Evolutionary conservation across 2,888 invertebrate genomes (phyloP).

Genomic region (Papilio protenor): DNA sequence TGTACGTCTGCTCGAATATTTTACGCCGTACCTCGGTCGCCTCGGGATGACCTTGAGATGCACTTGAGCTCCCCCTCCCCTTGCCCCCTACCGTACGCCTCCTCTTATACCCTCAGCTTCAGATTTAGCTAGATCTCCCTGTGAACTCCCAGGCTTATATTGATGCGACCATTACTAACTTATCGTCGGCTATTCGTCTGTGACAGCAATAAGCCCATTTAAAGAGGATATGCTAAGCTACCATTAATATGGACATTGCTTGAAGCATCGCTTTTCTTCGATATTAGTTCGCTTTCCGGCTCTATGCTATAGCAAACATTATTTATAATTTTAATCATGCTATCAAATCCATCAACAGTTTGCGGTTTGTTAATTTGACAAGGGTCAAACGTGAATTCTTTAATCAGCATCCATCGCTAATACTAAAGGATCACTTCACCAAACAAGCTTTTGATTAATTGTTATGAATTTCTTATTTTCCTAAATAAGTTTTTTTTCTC

Average conservation of each 20-base stretch:
- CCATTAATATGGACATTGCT: not conserved
- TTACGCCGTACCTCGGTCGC: constrained; percentile 38
- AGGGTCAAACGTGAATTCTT: constrained; percentile 52
- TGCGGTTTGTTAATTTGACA: constrained; percentile 60
- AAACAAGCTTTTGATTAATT: constrained; percentile 41
- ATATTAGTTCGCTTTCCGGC: not conserved
- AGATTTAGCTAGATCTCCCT: constrained; percentile 41
- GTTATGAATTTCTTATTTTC: not conserved
- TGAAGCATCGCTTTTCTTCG: not conserved
- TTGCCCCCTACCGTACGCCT: constrained; percentile 46
- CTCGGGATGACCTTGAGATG: constrained; percentile 71
- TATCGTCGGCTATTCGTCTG: constrained; percentile 13
- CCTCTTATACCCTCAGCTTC: constrained; percentile 42
- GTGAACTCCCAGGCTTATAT: constrained; percentile 43
- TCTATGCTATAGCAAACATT: not conserved
- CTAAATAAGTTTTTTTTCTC: not conserved
- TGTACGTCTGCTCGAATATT: constrained; percentile 14
- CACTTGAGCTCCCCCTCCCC: constrained; percentile 59
- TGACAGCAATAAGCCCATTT: not conserved
- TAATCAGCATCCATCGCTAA: constrained; percentile 48
- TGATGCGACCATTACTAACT: constrained; percentile 38
- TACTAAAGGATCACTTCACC: constrained; percentile 38
- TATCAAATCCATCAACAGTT: constrained; percentile 20
- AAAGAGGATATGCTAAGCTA: constrained; percentile 1
- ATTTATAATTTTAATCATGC: constrained; percentile 20